Conservation (phyloP, 2,888 invertebrate genomes). For the Emmelina monodactyla region DNA sequence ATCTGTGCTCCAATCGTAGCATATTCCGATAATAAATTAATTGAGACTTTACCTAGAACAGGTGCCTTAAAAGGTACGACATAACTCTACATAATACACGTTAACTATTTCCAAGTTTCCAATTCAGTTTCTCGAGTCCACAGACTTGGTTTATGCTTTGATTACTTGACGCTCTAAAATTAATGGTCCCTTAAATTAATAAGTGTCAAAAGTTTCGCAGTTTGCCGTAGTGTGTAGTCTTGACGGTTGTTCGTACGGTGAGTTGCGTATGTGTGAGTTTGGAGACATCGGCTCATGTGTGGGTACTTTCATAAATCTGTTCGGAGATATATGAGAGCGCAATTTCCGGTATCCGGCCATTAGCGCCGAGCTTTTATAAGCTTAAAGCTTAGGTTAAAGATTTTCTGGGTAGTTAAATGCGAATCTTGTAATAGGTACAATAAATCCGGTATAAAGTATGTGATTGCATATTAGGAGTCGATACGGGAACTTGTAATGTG, state of each 20-base stretch:
- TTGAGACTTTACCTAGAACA: not conserved
- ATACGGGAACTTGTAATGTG: constrained; percentile 63
- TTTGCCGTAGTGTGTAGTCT: constrained; percentile 23
- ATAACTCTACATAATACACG: no score
- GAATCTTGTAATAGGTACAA: constrained; percentile 67
- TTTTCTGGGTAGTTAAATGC: constrained; percentile 67
- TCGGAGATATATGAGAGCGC: constrained; percentile 89
- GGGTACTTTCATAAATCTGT: constrained; percentile 90
- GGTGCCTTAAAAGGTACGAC: no score
- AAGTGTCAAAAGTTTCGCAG: constrained; percentile 55
- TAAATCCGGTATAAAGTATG: constrained; percentile 66
- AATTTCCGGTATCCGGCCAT: constrained; percentile 91
- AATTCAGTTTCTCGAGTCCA: not conserved
- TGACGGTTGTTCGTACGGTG: constrained; percentile 20
- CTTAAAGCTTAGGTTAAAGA: constrained; percentile 69
- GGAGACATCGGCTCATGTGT: constrained; percentile 64
- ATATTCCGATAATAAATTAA: not conserved
- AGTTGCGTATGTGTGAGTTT: constrained; percentile 27
- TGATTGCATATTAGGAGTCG: constrained; percentile 65
- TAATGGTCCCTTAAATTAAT: constrained; percentile 59
- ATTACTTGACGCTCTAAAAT: constrained; percentile 35
- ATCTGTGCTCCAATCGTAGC: constrained; percentile 1
- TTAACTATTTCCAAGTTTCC: not conserved
- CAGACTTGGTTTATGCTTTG: constrained; percentile 22
- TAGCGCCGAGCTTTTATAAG: constrained; percentile 74